Evolutionary conservation across 2,888 invertebrate species (phyloP), one percentile per base, ranked within the genome.

Genomic region (Volucella inflata): DNA sequence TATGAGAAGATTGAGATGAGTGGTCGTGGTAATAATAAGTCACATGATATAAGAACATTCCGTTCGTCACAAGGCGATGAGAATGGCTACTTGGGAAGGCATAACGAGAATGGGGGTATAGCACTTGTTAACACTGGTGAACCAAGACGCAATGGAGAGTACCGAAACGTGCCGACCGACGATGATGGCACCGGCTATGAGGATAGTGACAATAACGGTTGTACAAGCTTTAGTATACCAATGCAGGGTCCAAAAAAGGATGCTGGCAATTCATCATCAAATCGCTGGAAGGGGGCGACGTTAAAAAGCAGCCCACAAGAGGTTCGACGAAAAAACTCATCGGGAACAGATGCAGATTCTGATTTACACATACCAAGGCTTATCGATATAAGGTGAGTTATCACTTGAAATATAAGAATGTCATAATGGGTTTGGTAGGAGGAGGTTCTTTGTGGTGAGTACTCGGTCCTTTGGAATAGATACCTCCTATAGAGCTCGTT

Each of bases 1-100:
- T 96, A 96, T 90, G 96, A 96, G 91, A 96, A 96, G 93, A 96
- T 96, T 87, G 96, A 96, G 90, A 94, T 95, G 93, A 90, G 91
- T 70, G 95, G 94, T 91, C 94, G 94, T 88, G 87, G 83, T 36
- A 79, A 76, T 72, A 83, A 79, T 57, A 83, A 83, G 68, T 50
- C 79, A 50, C 82, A 82, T 91, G 90, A 87, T 90, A 89, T 89
- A 78, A 53, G 74, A 51, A 81, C 72, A 8, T 85, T 72, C 57
- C 85, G 68, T 55, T 77, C 81, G 21, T 85, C 67, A 51, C 76
- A 44, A 46, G 67, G 67, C 76, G 89, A 89, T 84, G 90, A 90
- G 87, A 89, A 89, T 67, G 89, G 89, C 50, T 91, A 91, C 87
- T 87, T 91, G 88, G 89, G 82, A 21, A 84, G 87, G 64, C 85